Evolutionary conservation across 2,113 vertebrate genomes (phyloP), one percentile per base, ranked within the genome.

Genomic region (Sclerurus mexicanus): DNA sequence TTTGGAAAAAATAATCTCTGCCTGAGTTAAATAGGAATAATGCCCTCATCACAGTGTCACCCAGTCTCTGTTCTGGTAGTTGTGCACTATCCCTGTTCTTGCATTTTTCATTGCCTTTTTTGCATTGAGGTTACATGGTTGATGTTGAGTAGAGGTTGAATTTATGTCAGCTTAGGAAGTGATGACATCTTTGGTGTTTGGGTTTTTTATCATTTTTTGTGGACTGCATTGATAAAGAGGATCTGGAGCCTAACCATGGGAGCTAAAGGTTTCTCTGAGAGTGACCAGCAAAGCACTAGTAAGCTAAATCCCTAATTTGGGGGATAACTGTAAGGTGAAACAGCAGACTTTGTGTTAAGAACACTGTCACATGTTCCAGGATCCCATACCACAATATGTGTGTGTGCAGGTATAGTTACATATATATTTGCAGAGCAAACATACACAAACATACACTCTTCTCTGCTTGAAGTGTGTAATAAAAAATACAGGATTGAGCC

Each of bases 401-500:
- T 22, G 39, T 59, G 12, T 46, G 28, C 44, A 46, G 21, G 20
- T 47, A 14, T 82, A 81, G 53, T 63, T 47, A 27, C 11, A 12
- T 7, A 19, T 2, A 2, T 66, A 33, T 63, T 55, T 82, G 47
- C 59, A 46, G 76, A 68, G 42, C 47, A 68, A 77, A 68, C 22
- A 7, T 4, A 10, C 6, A 18, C 25, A 24, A 0, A n/a, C n/a
- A n/a, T n/a, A n/a, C n/a, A n/a, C 42, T 69, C 28, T 9, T 62
- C 50, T 49, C 11, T 52, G 42, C 47, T 52, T 35, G 27, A 53
- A 37, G 66, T 12, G 17, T 52, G 1, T 40, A 66, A n/a, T 24
- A 37, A 23, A 42, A 66, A 77, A 27, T 18, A 30, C 1, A 52
- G 49, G 37, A n/a, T 24, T 44, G 44, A 91, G 31, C 20, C 27